These are phyloP conservation scores for Acholoe squamosa DNA, from an alignment of 2,888 invertebrate genomes.

Conservation along the genomic window DNA sequence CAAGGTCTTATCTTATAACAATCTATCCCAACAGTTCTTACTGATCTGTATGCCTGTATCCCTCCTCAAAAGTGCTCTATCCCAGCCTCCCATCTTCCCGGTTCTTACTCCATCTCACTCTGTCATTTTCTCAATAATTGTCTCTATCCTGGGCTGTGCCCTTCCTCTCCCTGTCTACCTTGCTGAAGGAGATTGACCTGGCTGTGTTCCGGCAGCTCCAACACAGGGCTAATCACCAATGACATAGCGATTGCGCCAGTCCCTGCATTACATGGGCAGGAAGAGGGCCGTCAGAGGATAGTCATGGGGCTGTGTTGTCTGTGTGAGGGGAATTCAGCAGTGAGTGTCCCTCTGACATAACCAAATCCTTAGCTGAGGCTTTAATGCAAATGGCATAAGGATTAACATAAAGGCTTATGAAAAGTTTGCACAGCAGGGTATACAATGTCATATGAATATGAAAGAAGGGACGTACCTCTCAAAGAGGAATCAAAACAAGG, in stretches of 20 bases:
- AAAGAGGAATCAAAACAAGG: no score
- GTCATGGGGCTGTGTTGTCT: not conserved
- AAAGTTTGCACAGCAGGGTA: no score
- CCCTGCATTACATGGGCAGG: not conserved
- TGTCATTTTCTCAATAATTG: not conserved
- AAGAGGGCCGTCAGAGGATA: not conserved
- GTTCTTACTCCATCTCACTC: not conserved
- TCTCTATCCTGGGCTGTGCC: not conserved
- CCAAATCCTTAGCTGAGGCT: no score
- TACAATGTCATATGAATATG: no score
- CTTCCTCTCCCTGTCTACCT: not conserved
- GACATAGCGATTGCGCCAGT: conserved; percentile 25
- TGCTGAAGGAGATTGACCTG: not conserved
- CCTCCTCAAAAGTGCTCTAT: not conserved
- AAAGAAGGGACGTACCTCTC: no score
- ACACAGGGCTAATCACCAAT: conserved; percentile 5
- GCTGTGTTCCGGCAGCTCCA: not conserved
- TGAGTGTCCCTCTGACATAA: no score
- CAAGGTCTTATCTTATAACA: no score
- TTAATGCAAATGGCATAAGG: no score
- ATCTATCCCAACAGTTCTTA: no score
- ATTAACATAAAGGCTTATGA: no score
- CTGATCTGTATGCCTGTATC: no score
- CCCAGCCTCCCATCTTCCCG: not conserved
- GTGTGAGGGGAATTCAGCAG: not conserved